Conservation (phyloP, 2,797 vertebrate species). For the Sebastolobus alascanus region DNA sequence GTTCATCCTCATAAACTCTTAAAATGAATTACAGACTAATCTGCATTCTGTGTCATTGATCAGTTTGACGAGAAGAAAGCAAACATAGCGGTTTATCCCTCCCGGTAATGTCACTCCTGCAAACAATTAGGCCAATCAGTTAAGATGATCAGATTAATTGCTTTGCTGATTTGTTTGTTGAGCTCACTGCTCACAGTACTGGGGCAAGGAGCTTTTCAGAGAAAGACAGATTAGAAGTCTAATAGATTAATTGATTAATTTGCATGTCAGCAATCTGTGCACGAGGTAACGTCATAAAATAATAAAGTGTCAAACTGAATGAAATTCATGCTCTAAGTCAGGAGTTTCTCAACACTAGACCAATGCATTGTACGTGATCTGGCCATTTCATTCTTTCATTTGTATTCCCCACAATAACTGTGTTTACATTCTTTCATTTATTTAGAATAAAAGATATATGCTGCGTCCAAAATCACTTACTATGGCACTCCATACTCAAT, state of each 20-base stretch:
- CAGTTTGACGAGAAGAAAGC: conserved; percentile 24
- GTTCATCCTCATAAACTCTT: conserved; percentile 1
- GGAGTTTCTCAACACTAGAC: background rate
- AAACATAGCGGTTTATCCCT: conserved; percentile 47
- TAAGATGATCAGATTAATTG: conserved; percentile 67
- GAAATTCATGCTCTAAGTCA: no score
- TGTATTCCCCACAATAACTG: background rate
- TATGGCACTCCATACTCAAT: no score
- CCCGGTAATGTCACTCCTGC: conserved; percentile 14
- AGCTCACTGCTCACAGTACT: conserved; percentile 23
- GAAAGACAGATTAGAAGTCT: conserved; percentile 54
- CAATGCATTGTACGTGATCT: background rate
- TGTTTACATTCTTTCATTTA: background rate
- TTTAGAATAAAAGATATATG: background rate
- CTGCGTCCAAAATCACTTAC: no score
- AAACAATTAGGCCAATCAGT: conserved; percentile 64
- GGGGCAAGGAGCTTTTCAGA: conserved; percentile 34
- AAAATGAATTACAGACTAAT: conserved; percentile 6
- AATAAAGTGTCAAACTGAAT: no score
- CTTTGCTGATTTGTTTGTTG: conserved; percentile 44
- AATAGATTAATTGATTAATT: conserved; percentile 22
- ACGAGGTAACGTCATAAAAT: background rate
- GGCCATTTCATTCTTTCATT: background rate
- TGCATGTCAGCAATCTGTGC: background rate
- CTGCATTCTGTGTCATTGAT: conserved; percentile 30